Base-by-base conservation (phyloP, 2,113 vertebrate genomes). In the Xenotilapia longispinis region DNA sequence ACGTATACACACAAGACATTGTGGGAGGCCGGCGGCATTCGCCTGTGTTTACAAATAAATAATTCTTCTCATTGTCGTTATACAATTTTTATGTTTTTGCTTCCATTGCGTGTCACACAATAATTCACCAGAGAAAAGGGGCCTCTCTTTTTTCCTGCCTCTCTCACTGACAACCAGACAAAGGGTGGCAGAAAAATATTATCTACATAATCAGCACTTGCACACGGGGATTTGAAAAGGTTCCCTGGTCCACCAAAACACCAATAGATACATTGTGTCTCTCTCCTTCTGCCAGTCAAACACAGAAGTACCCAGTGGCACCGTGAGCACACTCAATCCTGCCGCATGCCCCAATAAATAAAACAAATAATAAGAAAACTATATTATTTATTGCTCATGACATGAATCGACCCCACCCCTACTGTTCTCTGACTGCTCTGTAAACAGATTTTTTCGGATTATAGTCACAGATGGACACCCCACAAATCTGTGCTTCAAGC, bases 401-500 rank as follows among this genome's bases (percentile, higher is more conserved):
- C 84, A 86, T 57, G 42, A 87, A 89, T 84, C 45, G 31, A 45
- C 78, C 45, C 45, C 45, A 19, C 38, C 33, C 65, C 54, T 60
- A 6, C 80, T 84, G 73, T 80, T 65, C 88, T 87, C 84, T 73
- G 84, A 90, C 84, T 81, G 75, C 15, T 85, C 80, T 55, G 54
- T 87, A 90, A 91, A 93, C 87, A 91, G 83, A 91, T 95, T 95
- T 92, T 86, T 93, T 84, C 47, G 88, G 95, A 96, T 96, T 95
- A 95, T 55, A 75, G 87, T 90, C 93, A 92, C 95, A 96, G 95
- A 96, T 95, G 95, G 95, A 95, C 89, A 92, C 84, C 73, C 60
- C 2, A 60, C 82, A 94, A 94, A 94, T 95, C 93, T 94, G 91
- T 88, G 83, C 79, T 65, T 28, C 91, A 91, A 91, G 93, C 89